Evolutionary conservation across 2,113 vertebrate species (phyloP).

Genomic region (Heterotilapia buettikoferi): DNA sequence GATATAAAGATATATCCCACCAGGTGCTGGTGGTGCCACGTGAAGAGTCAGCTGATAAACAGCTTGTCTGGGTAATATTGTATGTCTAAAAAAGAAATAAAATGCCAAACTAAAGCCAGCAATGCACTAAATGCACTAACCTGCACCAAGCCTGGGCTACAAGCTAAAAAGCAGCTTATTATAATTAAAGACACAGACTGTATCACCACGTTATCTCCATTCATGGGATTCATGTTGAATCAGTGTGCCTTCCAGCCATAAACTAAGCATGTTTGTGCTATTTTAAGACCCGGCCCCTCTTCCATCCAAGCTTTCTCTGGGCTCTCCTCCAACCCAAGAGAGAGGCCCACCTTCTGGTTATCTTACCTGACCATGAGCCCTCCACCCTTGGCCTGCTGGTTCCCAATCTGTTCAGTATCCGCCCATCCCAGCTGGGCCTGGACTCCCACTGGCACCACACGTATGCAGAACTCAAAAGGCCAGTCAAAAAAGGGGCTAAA

Average conservation of each 20-base stretch:
- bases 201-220: not conserved
- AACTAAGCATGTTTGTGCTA: slow-evolving; percentile 26
- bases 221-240: not conserved
- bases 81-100: not conserved
- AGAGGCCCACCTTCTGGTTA: slow-evolving; percentile 30
- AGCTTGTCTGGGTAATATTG: not conserved
- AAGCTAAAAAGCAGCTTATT: not conserved
- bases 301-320: slow-evolving; percentile 15
- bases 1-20: not conserved
- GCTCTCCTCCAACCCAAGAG: slow-evolving; percentile 36
- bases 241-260: not conserved
- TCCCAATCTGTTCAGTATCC: slow-evolving; percentile 71
- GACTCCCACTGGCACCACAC: slow-evolving; percentile 25
- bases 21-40: accelerated
- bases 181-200: not conserved
- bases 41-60: not conserved
- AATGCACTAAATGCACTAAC: not conserved
- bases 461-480: not conserved
- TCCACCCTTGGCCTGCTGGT: slow-evolving; percentile 61
- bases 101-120: not conserved
- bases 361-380: slow-evolving; percentile 52
- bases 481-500: slow-evolving; percentile 11
- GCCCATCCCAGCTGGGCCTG: slow-evolving; percentile 36
- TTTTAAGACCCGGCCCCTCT: slow-evolving; percentile 50
- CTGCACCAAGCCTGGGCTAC: not conserved